Base-by-base conservation (phyloP, 2,797 vertebrate genomes). In the Platyrinchus mystaceus region DNA sequence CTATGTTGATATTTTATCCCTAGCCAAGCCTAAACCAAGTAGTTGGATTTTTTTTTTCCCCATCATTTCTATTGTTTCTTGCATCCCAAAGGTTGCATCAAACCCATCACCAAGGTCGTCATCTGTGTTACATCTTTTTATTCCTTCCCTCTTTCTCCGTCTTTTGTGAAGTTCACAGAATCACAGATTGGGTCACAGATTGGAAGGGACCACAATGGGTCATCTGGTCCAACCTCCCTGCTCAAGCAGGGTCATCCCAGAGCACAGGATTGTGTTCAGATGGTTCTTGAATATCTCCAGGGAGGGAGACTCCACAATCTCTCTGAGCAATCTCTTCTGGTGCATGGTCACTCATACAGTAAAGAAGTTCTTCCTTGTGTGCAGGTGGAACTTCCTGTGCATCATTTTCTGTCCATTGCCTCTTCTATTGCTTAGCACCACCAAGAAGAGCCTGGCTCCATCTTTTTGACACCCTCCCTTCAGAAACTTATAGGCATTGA, bases 71-170 rank as follows among this genome's bases (percentile, higher is more conserved):
- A 3, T 12, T 30, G 4, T 47, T 83, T 8, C 28, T 74, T 60
- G 10, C 7, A 64, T 41, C 49, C 8, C 13, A 79, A 59, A 63
- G 3, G 14, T 89, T 71, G 19, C 14, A 62, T 13, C 20, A 59
- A 14, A 8, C 4, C 14, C 27, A 47, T 60, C 1, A 4, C 2
- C 4, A 52, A n/a, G 10, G 10, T 52, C 6, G 23, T 39, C 1
- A 27, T 39, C 10, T 80, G 1, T 44, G 6, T 37, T 63, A 19
- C 5, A 41, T 67, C 18, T 1, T 70, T 41, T 68, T 43, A n/a
- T 55, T 81, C 28, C 23, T 49, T 90, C 17, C 22, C 8, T 71
- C 12, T 77, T 92, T 76, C 34, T 70, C 24, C 14, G 10, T 49
- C 10, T 75, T 60, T 41, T 4, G 2, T 75, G 36, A 80, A 64